These are phyloP conservation scores for Melanotaenia nigrans DNA, from an alignment of 2,797 vertebrate genomes.

Conservation along the genomic window DNA sequence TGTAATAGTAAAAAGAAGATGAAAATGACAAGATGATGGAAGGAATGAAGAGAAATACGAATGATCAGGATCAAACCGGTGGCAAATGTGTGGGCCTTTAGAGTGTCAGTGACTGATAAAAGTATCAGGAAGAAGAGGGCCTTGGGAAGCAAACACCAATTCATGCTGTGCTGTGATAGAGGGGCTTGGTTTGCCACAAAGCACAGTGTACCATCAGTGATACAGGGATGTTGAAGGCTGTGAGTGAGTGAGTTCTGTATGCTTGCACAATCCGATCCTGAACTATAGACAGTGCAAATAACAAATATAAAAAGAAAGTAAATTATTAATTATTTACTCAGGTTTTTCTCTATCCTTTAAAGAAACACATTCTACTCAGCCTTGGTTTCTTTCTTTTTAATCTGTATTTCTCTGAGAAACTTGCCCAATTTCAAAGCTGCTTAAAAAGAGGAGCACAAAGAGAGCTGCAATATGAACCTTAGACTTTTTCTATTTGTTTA, in stretches of 20 bases:
- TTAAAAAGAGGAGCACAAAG: constrained; percentile 27
- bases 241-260: constrained; percentile 4
- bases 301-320: constrained; percentile 15
- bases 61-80: constrained; percentile 58
- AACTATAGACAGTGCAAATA: constrained; percentile 20
- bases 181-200: constrained; percentile 42
- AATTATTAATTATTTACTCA: constrained; percentile 16
- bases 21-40: constrained; percentile 47
- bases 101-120: constrained; percentile 66
- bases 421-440: constrained; percentile 38
- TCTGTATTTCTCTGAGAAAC: constrained; percentile 43
- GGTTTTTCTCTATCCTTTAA: constrained; percentile 17
- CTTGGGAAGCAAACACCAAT: constrained; percentile 66
- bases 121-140: constrained; percentile 64
- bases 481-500: constrained; percentile 22
- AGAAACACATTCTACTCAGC: constrained; percentile 16
- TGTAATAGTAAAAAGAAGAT: constrained; percentile 31
- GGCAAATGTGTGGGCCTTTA: constrained; percentile 58
- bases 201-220: constrained; percentile 24
- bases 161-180: constrained; percentile 59
- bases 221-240: constrained; percentile 18
- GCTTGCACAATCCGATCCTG: constrained; percentile 31
- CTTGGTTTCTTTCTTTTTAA: constrained; percentile 25
- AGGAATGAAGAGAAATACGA: constrained; percentile 39
- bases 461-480: constrained; percentile 21